Evolutionary conservation across 2,888 invertebrate genomes (phyloP).

Genomic region (Plagodis dolabraria): DNA sequence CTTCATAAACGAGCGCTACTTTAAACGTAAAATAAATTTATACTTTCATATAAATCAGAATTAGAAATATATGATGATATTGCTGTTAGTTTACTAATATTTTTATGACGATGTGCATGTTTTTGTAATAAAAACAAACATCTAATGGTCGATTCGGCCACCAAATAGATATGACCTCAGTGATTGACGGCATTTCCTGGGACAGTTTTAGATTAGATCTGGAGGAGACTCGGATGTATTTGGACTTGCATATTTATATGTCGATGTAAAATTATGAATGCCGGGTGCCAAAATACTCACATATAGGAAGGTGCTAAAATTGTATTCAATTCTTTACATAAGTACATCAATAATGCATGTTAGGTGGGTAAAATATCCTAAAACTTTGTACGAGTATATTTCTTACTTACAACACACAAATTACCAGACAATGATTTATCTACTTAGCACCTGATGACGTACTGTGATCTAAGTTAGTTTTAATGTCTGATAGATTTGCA

Average conservation of each 20-base stretch:
- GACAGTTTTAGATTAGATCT: conserved; percentile 42
- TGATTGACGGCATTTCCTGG: conserved; percentile 56
- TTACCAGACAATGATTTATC: too few relatives aligned
- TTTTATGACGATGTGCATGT: conserved; percentile 46
- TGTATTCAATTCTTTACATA: too few relatives aligned
- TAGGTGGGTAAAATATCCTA: too few relatives aligned
- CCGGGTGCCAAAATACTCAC: neutral
- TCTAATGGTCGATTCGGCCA: conserved; percentile 30
- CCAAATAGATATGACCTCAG: conserved; percentile 47
- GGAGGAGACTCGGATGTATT: conserved; percentile 24
- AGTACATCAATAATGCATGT: too few relatives aligned
- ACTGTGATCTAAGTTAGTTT: too few relatives aligned
- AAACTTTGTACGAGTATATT: too few relatives aligned
- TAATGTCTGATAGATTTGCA: neutral
- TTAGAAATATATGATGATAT: neutral
- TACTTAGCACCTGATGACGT: too few relatives aligned
- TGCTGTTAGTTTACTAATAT: conserved; percentile 35
- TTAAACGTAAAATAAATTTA: conserved; percentile 1
- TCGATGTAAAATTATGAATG: too few relatives aligned
- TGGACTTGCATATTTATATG: neutral
- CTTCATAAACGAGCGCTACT: conserved; percentile 29
- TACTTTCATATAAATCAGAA: conserved; percentile 18
- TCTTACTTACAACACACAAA: too few relatives aligned
- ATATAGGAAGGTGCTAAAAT: neutral
- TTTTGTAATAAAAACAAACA: conserved; percentile 39